phyloP scores from a whole-genome alignment of 2,113 vertebrate genomes.

The Psilopsiagon aurifrons region DNA sequence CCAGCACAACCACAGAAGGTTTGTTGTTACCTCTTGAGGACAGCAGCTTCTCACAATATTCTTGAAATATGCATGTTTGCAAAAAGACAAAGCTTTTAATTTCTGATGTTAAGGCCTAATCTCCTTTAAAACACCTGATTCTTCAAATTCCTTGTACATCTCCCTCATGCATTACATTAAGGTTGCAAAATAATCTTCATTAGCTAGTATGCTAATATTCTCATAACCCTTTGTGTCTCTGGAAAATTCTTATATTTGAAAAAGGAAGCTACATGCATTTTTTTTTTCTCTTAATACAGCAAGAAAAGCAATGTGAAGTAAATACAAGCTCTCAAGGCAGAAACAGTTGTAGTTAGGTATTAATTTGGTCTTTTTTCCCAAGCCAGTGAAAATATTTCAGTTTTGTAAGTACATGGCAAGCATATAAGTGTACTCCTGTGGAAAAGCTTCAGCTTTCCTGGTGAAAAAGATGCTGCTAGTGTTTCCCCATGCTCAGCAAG shows the following conservation, averaged over 20 bases:
- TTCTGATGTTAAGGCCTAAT: slow-evolving; percentile 10
- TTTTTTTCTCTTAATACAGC: not conserved
- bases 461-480: not conserved
- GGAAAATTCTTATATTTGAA: not conserved
- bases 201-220: not conserved
- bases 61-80: not conserved
- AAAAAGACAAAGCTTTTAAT: slow-evolving; percentile 27
- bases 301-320: not conserved
- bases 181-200: slow-evolving; percentile 36
- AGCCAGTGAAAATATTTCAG: not conserved
- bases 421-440: rapidly evolving
- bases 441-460: not conserved
- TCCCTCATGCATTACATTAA: not conserved
- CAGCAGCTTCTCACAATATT: not conserved
- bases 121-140: slow-evolving; percentile 22
- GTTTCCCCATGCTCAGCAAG: not conserved
- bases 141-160: not conserved
- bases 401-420: not conserved
- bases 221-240: not conserved
- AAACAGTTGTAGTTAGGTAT: not conserved
- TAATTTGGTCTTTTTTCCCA: not conserved
- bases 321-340: not conserved
- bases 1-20: not conserved
- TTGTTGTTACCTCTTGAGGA: not conserved
- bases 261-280: not conserved